These are phyloP conservation scores for Cheiracanthium punctorium DNA, from an alignment of 2,888 invertebrate species.

Conservation along the genomic window DNA sequence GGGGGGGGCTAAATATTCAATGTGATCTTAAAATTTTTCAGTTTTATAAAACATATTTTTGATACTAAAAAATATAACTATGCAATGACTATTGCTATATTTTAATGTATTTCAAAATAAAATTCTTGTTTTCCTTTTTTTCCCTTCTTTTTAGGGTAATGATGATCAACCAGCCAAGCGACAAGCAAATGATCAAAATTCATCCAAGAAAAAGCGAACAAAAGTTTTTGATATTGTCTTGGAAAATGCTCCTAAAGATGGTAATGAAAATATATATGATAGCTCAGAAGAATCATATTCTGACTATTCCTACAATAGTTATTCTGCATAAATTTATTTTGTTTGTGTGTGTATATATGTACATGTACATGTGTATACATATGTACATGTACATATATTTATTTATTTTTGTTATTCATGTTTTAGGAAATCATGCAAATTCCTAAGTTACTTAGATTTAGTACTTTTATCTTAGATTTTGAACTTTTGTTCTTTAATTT, in stretches of 20 bases:
- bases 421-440: too few species aligned
- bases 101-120: neutral
- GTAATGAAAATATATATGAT: conserved; percentile 37
- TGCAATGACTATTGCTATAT: conserved; percentile 30
- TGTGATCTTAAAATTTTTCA: too few species aligned
- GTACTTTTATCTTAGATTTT: too few species aligned
- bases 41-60: too few species aligned
- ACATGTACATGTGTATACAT: too few species aligned
- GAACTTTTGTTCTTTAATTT: too few species aligned
- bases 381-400: too few species aligned
- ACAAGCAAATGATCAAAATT: conserved; percentile 34
- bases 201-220: conserved; percentile 65
- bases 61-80: too few species aligned
- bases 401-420: too few species aligned
- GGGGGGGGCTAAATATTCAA: too few species aligned
- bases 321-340: neutral
- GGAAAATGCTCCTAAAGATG: conserved; percentile 71
- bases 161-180: conserved; percentile 48
- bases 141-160: conserved; percentile 23
- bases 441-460: too few species aligned
- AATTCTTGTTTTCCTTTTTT: neutral
- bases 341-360: too few species aligned
- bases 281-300: neutral
- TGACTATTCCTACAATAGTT: neutral
- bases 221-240: conserved; percentile 71